Evolutionary conservation across 2,888 invertebrate genomes (phyloP).

Genomic region (Athalia circularis): DNA sequence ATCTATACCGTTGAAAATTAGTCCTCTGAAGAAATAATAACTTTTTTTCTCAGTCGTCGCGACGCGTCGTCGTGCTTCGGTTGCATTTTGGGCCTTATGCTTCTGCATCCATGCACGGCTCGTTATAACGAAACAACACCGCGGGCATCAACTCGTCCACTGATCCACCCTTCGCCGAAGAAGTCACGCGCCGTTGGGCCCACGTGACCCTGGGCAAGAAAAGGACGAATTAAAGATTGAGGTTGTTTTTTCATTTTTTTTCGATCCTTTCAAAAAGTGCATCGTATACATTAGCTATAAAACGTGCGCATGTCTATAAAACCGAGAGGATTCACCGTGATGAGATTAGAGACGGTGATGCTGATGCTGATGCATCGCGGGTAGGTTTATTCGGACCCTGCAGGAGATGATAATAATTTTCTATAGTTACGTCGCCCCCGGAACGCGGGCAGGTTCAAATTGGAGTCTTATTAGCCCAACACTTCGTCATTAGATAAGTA

Average conservation of each 20-base stretch:
- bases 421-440: slow-evolving; percentile 15
- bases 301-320: not conserved
- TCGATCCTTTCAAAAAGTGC: too few species aligned
- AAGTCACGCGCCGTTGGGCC: not conserved
- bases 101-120: not conserved
- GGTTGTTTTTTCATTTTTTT: too few species aligned
- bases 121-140: not conserved
- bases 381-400: not conserved
- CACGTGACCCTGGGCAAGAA: slow-evolving; percentile 3
- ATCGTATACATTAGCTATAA: too few species aligned
- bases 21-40: too few species aligned
- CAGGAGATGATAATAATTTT: slow-evolving; percentile 35
- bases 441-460: slow-evolving; percentile 13
- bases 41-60: too few species aligned
- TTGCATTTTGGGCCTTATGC: too few species aligned
- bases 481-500: slow-evolving; percentile 47
- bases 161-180: slow-evolving; percentile 4
- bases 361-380: not conserved
- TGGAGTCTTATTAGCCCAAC: slow-evolving; percentile 45
- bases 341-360: not conserved
- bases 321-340: not conserved
- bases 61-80: too few species aligned
- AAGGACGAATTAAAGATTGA: not conserved
- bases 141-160: not conserved
- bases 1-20: too few species aligned